Percentiles rank a stretch among this genome's conserved stretches.
Evolutionary conservation across 1,140 invertebrate species (phyloP).

Genomic region (Meteorus sp.): DNA sequence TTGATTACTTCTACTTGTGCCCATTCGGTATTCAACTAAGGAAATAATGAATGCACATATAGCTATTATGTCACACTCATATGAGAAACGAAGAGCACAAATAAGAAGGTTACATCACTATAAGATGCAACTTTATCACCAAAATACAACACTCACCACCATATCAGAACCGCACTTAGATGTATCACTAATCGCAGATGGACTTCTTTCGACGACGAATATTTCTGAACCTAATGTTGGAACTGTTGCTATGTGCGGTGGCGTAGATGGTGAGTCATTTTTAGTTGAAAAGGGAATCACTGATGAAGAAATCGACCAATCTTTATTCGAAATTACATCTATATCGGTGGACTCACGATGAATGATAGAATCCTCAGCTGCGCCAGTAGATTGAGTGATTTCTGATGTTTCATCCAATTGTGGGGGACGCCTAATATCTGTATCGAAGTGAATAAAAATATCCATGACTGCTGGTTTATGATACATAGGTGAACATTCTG

Average conservation of each 20-base stretch:
- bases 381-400: slow-evolving; percentile 49
- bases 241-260: slow-evolving; percentile 34
- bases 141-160: slow-evolving; percentile 60
- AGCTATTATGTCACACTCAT: neutral
- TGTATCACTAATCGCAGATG: slow-evolving; percentile 72
- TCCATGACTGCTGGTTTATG: no score
- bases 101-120: no score
- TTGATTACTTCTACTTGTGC: slow-evolving; percentile 95
- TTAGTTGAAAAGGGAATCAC: slow-evolving; percentile 38
- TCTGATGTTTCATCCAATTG: slow-evolving; percentile 56
- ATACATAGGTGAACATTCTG: no score
- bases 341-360: slow-evolving; percentile 25
- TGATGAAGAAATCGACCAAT: slow-evolving; percentile 40
- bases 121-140: neutral
- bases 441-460: no score
- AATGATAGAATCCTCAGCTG: slow-evolving; percentile 47
- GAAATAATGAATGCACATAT: slow-evolving; percentile 24
- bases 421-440: slow-evolving; percentile 29
- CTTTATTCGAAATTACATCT: slow-evolving; percentile 33
- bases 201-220: slow-evolving; percentile 68
- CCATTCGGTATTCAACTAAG: slow-evolving; percentile 85
- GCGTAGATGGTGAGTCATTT: slow-evolving; percentile 26
- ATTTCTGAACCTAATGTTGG: no score
- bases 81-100: slow-evolving; percentile 5
- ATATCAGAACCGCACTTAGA: slow-evolving; percentile 74